phyloP scores from a whole-genome alignment of 2,888 invertebrate species.

The Branchipolynoe longqiensis region DNA sequence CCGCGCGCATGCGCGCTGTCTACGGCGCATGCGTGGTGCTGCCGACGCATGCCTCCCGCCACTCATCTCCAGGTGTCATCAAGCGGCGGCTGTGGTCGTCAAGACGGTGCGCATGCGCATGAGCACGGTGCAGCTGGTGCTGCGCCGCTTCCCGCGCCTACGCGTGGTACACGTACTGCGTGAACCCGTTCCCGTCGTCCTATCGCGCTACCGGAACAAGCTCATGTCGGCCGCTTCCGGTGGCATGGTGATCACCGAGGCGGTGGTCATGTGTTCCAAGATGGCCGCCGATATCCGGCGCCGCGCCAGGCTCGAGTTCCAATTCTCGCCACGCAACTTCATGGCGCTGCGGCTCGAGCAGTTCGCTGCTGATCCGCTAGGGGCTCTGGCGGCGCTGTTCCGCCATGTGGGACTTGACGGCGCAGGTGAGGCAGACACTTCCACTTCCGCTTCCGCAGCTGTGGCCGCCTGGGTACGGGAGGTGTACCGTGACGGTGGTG shows the following conservation, averaged over 20 bases:
- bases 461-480: conserved; percentile 7
- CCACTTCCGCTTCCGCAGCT: no score
- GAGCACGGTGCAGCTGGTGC: conserved; percentile 47
- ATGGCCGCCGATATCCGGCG: conserved; percentile 41
- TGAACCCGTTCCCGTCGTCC: conserved; percentile 60
- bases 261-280: conserved; percentile 15
- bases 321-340: not conserved
- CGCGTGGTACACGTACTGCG: conserved; percentile 62
- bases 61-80: conserved; percentile 31
- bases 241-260: conserved; percentile 44
- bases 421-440: not conserved
- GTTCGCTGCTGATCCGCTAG: not conserved
- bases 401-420: not conserved
- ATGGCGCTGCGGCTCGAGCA: conserved; percentile 5
- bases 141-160: conserved; percentile 28
- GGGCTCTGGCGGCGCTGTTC: not conserved
- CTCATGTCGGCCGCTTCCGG: conserved; percentile 47
- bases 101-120: conserved; percentile 61
- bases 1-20: conserved; percentile 2
- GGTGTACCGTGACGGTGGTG: conserved; percentile 7
- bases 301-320: not conserved
- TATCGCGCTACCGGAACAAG: conserved; percentile 55
- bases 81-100: conserved; percentile 24
- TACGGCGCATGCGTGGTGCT: not conserved
- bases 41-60: conserved; percentile 1